Conservation (phyloP, 2,888 invertebrate species). For the Cataglyphis rosenhaueri region DNA sequence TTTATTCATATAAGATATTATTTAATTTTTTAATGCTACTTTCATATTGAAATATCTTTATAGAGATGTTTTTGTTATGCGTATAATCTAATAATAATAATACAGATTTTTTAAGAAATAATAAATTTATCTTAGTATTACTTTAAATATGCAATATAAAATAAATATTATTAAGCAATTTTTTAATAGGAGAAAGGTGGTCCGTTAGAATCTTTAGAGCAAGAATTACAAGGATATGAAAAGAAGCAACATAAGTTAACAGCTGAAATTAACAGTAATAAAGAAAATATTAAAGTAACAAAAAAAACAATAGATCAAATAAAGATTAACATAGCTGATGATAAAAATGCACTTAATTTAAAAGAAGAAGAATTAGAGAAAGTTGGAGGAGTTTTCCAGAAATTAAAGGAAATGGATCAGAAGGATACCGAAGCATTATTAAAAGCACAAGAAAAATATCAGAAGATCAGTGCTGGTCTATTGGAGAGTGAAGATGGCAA, state of each 20-base stretch:
- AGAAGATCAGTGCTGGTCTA: conserved; percentile 94
- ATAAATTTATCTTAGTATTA: background rate
- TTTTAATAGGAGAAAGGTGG: conserved; percentile 89
- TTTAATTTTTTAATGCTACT: background rate
- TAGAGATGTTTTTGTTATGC: background rate
- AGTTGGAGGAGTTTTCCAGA: conserved; percentile 89
- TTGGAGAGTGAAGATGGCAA: conserved; percentile 92
- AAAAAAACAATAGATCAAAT: conserved; percentile 90
- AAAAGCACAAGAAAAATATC: conserved; percentile 92
- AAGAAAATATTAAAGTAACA: conserved; percentile 89
- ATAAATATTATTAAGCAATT: conserved; percentile 24
- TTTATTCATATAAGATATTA: background rate
- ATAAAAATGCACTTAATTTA: conserved; percentile 87
- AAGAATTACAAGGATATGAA: conserved; percentile 88
- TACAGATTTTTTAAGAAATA: background rate
- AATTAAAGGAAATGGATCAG: conserved; percentile 89
- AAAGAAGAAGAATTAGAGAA: conserved; percentile 89
- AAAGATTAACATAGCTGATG: conserved; percentile 89
- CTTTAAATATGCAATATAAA: background rate
- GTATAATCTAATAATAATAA: background rate
- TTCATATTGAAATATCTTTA: background rate
- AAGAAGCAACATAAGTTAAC: conserved; percentile 89
- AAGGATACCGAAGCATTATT: conserved; percentile 89
- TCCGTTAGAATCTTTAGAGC: conserved; percentile 89
- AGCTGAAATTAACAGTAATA: conserved; percentile 89